Base-by-base conservation (phyloP, 2,888 invertebrate genomes). In the Odontocolon sp. region DNA sequence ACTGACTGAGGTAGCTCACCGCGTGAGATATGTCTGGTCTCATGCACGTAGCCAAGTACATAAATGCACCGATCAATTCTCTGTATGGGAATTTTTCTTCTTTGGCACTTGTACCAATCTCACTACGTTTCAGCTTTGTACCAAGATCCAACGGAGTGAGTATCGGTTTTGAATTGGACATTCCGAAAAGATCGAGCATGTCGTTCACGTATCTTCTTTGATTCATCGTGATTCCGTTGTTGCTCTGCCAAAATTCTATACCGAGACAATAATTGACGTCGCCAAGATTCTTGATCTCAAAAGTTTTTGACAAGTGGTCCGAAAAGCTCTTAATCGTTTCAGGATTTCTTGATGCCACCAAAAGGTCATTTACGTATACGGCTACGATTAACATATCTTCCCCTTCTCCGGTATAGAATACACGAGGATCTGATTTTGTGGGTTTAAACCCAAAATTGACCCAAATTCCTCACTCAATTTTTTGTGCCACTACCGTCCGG, bases 81-180 rank as follows among this genome's bases (percentile, higher is more conserved):
- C 78, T 36, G 38, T 70, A 78, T 2, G 73, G 78, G 8, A 50
- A 14, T 6, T 59, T 64, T 26, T 21, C 56, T 26, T 56, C 9
- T 1, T 40, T 11, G 0, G 54, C 23, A 2, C 31, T n/a, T 1
- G 31, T 2, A 6, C 38, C 28, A 2, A 36, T 31, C 0, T 42
- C 36, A 14, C 33, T 38, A 6, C 38, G 52, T 16, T 38, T 4
- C 23, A 71, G 56, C 54, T 73, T 81, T 6, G 36, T 11, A 2
- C 57, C 59, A 3, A 28, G 23, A 0, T 69, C 52, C 18, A 69
- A 26, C n/a, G 82, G 84, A n/a, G 83, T 85, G 21, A 40, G 33
- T 2, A 81, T 81, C 14, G 84, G 77, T 9, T 86, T 85, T 6
- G 63, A 77, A 18, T 84, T 76, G 2, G 21, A 18, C 83, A 86